Evolutionary conservation across 2,113 vertebrate genomes (phyloP), one percentile per base, ranked within the genome.

Genomic region (Dendrocopos noguchii): DNA sequence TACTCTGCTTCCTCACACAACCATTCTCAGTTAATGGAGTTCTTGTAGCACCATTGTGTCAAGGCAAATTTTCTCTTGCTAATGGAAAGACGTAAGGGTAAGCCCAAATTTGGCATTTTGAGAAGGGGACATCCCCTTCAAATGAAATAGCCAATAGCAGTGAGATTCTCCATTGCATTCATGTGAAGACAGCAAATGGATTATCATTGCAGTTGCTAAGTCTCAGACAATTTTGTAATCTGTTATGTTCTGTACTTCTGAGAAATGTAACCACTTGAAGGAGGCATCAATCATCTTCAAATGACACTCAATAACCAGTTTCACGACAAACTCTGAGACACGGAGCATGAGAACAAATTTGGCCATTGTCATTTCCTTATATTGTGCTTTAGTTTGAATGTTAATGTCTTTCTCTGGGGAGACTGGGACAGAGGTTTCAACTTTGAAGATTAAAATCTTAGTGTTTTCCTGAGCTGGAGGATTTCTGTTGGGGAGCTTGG

Each of bases 381-480:
- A 33, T 8, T 80, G 67, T 76, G 86, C 91, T 96, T 94, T 90
- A 17, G 50, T 81, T 67, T 88, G 77, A 65, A 95, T 89, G 46
- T 93, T 95, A 67, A 72, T 20, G 77, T 60, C 34, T 47, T 95
- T 72, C 93, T 95, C 88, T 95, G 95, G 47, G 95, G 95, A 92
- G 96, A 97, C 36, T 87, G 93, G 57, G 95, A 96, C 3, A 53
- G 92, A 36, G 96, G 95, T 90, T 93, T 95, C 70, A 80, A 88
- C 64, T 92, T 25, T 66, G 92, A 96, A 73, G 91, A 94, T 91
- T 93, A 96, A 55, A 95, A 90, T 83, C 89, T 96, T 52, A 94
- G 92, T 85, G 97, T 97, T 95, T 91, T 91, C 93, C 96, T 95
- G 95, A 96, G 84, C 61, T 79, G 81, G 88, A 96, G n/a, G 94